Conservation (phyloP, 2,888 invertebrate species). For the Athripsodes cinereus region DNA sequence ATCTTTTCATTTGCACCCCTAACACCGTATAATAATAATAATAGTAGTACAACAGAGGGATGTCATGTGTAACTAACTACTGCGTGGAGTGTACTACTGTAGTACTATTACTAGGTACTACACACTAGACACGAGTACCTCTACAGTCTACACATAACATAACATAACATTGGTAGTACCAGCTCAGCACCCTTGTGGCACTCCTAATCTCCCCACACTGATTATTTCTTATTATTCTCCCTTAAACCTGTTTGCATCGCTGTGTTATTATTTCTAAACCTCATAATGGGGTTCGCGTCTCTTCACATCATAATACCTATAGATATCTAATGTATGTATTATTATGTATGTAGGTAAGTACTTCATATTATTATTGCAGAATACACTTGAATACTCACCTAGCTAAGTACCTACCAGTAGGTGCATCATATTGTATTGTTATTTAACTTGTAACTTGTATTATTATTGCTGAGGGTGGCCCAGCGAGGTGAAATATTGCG, state of each 20-base stretch:
- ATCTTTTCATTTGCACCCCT: slow-evolving; percentile 1
- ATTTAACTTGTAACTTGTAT: too few relatives aligned
- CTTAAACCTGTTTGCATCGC: slow-evolving; percentile 1
- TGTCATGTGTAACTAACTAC: background rate
- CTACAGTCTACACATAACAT: too few relatives aligned
- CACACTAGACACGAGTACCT: too few relatives aligned
- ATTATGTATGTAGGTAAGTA: too few relatives aligned
- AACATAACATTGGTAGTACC: background rate
- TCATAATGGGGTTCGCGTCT: background rate
- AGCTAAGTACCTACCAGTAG: too few relatives aligned
- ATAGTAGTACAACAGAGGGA: background rate
- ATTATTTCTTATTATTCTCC: slow-evolving; percentile 2
- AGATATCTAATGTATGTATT: too few relatives aligned
- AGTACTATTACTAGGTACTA: too few relatives aligned
- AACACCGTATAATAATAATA: background rate
- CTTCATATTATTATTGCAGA: too few relatives aligned
- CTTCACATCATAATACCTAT: background rate
- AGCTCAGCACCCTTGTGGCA: background rate
- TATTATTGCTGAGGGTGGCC: too few relatives aligned
- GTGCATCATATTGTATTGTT: too few relatives aligned
- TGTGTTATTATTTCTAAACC: background rate
- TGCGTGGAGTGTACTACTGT: background rate
- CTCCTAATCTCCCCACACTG: background rate
- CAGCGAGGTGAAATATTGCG: too few relatives aligned
- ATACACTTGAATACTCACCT: too few relatives aligned